phyloP scores from a whole-genome alignment of 1,140 invertebrate genomes.

The Meloidogyne chitwoodi region DNA sequence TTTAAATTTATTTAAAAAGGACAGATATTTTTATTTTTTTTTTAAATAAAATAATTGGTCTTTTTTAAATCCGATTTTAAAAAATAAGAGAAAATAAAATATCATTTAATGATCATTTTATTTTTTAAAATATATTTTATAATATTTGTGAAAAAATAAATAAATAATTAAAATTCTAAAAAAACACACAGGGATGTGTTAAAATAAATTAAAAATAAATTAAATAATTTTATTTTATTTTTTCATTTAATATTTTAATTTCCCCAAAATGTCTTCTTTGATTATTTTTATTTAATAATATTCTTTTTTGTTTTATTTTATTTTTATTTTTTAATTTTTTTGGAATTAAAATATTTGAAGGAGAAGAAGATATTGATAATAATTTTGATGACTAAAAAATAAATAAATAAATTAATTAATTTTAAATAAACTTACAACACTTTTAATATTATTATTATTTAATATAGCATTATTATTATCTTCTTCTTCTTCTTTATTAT shows the following conservation, averaged over 20 bases:
- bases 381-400: neutral
- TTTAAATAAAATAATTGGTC: neutral
- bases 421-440: neutral
- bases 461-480: neutral
- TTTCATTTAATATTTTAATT: neutral
- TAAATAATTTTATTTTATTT: too few relatives aligned
- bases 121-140: too few relatives aligned
- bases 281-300: neutral
- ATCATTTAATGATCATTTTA: too few relatives aligned
- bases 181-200: too few relatives aligned
- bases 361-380: neutral
- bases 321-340: neutral
- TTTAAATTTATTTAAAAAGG: too few relatives aligned
- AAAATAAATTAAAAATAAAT: too few relatives aligned
- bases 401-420: neutral
- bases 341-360: neutral
- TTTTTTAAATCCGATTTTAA: neutral
- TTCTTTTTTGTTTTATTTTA: neutral
- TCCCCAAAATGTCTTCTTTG: neutral
- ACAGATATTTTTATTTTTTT: too few relatives aligned
- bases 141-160: too few relatives aligned
- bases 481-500: neutral
- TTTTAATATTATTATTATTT: neutral
- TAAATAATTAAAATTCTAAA: neutral
- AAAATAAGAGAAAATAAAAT: too few relatives aligned